A percentile compares a stretch with the other conserved stretches of the same genome.
Evolutionary conservation across 2,797 vertebrate species (phyloP).

Genomic region (Muraenolepis orangiensis): DNA sequence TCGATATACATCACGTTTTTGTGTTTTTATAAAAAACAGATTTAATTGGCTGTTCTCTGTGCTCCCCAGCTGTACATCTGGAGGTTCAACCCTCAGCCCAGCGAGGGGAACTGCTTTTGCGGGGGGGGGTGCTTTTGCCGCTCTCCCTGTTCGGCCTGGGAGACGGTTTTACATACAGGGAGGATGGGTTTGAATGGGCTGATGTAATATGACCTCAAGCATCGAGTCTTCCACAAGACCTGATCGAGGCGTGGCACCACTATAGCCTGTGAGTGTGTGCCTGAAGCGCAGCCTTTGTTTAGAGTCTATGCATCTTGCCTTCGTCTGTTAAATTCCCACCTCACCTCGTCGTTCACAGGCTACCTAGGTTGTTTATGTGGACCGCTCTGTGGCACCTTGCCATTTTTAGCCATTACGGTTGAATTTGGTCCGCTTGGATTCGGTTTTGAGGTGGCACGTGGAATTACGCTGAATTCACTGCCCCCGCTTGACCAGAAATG

Average conservation of each 20-base stretch:
- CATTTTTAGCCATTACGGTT: neutral
- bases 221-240: neutral
- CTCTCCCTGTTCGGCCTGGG: neutral
- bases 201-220: neutral
- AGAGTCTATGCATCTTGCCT: neutral
- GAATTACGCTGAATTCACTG: neutral
- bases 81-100: constrained; percentile 10
- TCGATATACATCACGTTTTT: constrained; percentile 17
- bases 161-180: neutral
- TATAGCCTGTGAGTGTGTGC: neutral
- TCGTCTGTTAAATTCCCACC: neutral
- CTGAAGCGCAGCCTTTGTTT: neutral
- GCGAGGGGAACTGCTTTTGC: constrained; percentile 13
- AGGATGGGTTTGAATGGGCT: neutral
- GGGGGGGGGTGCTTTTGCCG: neutral
- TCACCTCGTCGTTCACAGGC: neutral
- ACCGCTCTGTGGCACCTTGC: neutral
- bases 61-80: no score
- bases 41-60: neutral
- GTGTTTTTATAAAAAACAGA: constrained; percentile 19
- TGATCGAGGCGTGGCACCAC: neutral
- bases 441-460: neutral
- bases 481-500: neutral
- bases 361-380: neutral
- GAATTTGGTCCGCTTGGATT: neutral